Base-by-base conservation (phyloP, 1,140 invertebrate genomes). In the Drosophila orena region DNA sequence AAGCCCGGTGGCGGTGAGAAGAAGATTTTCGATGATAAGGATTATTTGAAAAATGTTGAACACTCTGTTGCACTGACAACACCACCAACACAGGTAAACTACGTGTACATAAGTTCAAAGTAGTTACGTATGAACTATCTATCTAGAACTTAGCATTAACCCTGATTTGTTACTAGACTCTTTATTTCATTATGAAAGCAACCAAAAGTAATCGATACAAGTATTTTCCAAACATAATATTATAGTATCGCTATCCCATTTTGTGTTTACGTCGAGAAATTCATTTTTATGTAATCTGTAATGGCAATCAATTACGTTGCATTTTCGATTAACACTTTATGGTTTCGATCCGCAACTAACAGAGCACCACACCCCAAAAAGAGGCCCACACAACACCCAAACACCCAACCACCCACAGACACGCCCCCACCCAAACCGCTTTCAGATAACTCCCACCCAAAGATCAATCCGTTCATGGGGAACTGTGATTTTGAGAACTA, bases 21-120 rank as follows among this genome's bases (percentile, higher is more conserved):
- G 92, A 97, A 97, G 93, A 98, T 98, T 90, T 98, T 98, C 93
- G 97, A 98, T 92, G 97, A 98, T 93, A 98, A 97, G 93, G 97
- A 97, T 66, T 99, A 99, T 94, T 95, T 98, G 83, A 96, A 96
- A 92, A 92, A 92, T 92, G 77, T 92, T 92, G 92, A 92, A 60
- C 92, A 92, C 84, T 86, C 86, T 70, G 84, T 91, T 91, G 83
- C 91, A 86, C 89, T 91, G 79, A 91, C 91, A 78, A 90, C 89
- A 81, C 92, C 90, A 83, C 89, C 92, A 72, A 81, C 91, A 88
- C 92, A 92, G 92, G 92, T 92, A 92, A 92, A 89, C 74, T 56
- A 81, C 72, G 60, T 89, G 61, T 85, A 75, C 80, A 77, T 75
- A 81, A 81, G 54, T 54, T 54, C 68, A 46, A 46, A 34, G 42